Percentiles rank a stretch among this genome's conserved stretches.
These are phyloP conservation scores for Peromyscus maniculatus DNA, from an alignment of 2,113 vertebrate species.

Conservation along the genomic window DNA sequence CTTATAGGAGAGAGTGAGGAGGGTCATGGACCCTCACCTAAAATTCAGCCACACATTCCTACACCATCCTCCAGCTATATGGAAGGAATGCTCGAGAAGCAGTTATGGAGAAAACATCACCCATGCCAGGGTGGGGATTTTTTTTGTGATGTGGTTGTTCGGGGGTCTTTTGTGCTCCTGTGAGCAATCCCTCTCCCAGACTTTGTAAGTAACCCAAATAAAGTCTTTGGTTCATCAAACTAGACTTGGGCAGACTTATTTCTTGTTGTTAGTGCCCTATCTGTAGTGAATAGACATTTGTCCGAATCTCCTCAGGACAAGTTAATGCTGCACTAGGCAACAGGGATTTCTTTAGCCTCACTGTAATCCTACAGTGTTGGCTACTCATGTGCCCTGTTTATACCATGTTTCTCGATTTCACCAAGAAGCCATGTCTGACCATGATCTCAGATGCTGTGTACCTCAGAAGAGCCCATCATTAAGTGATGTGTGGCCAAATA, in stretches of 20 bases:
- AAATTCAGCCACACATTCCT: not conserved
- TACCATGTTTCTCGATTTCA: not conserved
- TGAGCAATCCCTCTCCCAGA: not conserved
- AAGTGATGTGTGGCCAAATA: accelerated
- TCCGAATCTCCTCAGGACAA: not conserved
- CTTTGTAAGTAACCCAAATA: not conserved
- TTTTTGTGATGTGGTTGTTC: not conserved
- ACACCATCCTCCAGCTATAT: not conserved
- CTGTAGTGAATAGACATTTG: not conserved
- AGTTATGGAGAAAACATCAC: no score
- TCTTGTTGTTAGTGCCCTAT: not conserved
- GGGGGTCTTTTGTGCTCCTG: not conserved
- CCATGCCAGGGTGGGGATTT: not conserved
- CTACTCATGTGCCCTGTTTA: no score
- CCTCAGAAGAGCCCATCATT: not conserved
- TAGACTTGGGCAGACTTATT: not conserved
- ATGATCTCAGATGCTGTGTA: not conserved
- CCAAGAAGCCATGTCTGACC: not conserved
- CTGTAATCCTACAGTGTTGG: not conserved
- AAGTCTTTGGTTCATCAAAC: not conserved
- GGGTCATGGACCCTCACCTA: not conserved
- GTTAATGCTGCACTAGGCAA: not conserved
- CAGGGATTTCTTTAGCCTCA: not conserved
- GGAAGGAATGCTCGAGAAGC: not conserved
- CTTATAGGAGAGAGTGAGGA: not conserved